Percentiles rank a stretch among this genome's conserved stretches.
These are phyloP conservation scores for Eucera pruinosa DNA, from an alignment of 2,888 invertebrate genomes.

Conservation along the genomic window DNA sequence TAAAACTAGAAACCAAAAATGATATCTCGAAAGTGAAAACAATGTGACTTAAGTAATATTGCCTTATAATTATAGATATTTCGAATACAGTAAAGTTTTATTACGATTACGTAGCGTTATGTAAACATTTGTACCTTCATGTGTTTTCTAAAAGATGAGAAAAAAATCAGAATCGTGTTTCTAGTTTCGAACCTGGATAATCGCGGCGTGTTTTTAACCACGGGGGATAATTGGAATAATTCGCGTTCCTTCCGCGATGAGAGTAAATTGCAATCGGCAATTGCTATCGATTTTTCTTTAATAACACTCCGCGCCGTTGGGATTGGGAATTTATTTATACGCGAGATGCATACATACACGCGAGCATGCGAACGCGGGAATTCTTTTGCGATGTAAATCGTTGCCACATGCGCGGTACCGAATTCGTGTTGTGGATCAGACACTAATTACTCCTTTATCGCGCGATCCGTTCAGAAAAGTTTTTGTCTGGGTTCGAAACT, in stretches of 20 bases:
- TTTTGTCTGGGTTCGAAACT: slow-evolving; percentile 64
- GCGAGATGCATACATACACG: not conserved
- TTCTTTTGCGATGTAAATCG: slow-evolving; percentile 23
- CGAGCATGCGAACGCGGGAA: not conserved
- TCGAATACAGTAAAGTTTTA: no score
- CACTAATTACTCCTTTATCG: slow-evolving; percentile 17
- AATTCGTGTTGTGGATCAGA: slow-evolving; percentile 3
- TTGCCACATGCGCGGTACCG: not conserved
- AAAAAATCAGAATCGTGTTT: slow-evolving; percentile 69
- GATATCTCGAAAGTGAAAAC: no score
- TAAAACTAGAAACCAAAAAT: no score
- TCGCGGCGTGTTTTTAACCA: no score
- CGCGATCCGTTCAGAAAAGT: not conserved
- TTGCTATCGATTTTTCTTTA: not conserved
- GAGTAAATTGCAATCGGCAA: not conserved
- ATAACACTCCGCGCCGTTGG: no score
- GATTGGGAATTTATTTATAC: not conserved
- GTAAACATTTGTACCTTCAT: slow-evolving; percentile 4
- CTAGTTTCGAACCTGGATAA: slow-evolving; percentile 62
- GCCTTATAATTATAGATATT: no score
- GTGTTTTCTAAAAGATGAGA: not conserved
- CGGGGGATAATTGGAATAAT: not conserved
- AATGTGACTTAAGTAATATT: no score
- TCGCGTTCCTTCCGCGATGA: not conserved
- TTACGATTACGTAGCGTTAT: not conserved